These are phyloP conservation scores for Lateolabrax maculatus DNA, from an alignment of 2,797 vertebrate genomes.

Conservation along the genomic window DNA sequence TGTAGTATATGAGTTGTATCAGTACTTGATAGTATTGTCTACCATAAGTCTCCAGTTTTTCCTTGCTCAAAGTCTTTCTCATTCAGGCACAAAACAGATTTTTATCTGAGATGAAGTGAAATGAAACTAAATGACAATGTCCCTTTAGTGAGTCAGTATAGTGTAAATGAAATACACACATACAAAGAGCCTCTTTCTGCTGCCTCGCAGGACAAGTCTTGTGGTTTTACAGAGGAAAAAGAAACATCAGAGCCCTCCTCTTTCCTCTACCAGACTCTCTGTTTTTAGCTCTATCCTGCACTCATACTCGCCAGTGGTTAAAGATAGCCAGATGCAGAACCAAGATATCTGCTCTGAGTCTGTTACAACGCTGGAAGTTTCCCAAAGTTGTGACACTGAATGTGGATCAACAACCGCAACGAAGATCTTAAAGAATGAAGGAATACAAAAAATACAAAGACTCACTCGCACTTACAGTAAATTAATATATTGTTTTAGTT, in stretches of 20 bases:
- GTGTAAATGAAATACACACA: constrained; percentile 11
- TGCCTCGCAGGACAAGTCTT: constrained; percentile 13
- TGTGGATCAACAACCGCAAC: constrained; percentile 17
- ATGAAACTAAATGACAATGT: constrained; percentile 25
- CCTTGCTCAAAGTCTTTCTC: neutral
- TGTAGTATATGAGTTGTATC: neutral
- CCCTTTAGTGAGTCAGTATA: neutral
- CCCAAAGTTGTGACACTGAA: constrained; percentile 7
- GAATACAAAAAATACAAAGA: neutral
- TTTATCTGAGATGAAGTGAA: constrained; percentile 12
- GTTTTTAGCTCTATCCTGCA: constrained; percentile 53
- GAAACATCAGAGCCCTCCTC: constrained; percentile 53
- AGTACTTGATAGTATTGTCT: neutral
- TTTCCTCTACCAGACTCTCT: constrained; percentile 51
- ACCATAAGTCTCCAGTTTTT: neutral
- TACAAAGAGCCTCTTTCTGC: neutral
- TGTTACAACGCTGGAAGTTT: constrained; percentile 39
- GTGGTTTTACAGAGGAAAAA: constrained; percentile 69
- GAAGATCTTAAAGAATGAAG: neutral
- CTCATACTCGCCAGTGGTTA: constrained; percentile 51
- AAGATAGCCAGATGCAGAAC: constrained; percentile 60
- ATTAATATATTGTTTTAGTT: neutral
- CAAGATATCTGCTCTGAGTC: constrained; percentile 27
- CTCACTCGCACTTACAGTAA: neutral
- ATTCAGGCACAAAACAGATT: neutral